Base-by-base conservation (phyloP, 2,113 vertebrate species). In the Actinemys pallida region DNA sequence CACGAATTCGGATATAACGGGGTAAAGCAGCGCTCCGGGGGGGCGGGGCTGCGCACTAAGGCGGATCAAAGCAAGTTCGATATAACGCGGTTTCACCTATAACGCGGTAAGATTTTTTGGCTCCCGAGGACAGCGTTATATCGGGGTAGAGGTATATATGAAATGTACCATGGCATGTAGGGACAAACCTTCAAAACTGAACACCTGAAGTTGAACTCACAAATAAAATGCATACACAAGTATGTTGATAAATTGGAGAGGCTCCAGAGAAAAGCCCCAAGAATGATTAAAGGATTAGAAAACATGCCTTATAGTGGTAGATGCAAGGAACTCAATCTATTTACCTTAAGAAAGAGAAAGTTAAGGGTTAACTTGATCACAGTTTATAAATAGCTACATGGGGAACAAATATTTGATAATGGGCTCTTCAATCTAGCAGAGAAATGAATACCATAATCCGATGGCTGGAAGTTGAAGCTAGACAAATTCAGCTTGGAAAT, bases 181-280 rank as follows among this genome's bases (percentile, higher is more conserved):
- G 50, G 91, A 13, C 53, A 69, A 83, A 57, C 17, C 22, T 88
- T 45, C 47, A 82, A 85, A 90, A 83, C 14, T 39, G n/a, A 78
- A n/a, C 53, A 52, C 56, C 31, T 57, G 6, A 0, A 0, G 42
- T 25, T 75, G 25, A 35, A 52, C n/a, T 9, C 10, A 1, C 35
- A 50, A 31, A 86, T 65, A 86, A 42, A 27, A 22, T 80, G 39
- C 20, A 5, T 86, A 83, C 91, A 8, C 53, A 53, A 94, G 25
- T 17, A 81, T n/a, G 31, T 65, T 65, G 62, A 65, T 65, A 65
- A 65, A 65, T 19, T n/a, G 16, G 62, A 65, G 27, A 59, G 31
- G 12, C 16, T 35, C 29, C 31, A 65, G 31, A 65, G 62, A 62
- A 31, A 29, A 62, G 59, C 59, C 31, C 17, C 62, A 65, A 65